These are phyloP conservation scores for Phylloscopus collybita DNA, from an alignment of 2,797 vertebrate genomes.

Conservation along the genomic window DNA sequence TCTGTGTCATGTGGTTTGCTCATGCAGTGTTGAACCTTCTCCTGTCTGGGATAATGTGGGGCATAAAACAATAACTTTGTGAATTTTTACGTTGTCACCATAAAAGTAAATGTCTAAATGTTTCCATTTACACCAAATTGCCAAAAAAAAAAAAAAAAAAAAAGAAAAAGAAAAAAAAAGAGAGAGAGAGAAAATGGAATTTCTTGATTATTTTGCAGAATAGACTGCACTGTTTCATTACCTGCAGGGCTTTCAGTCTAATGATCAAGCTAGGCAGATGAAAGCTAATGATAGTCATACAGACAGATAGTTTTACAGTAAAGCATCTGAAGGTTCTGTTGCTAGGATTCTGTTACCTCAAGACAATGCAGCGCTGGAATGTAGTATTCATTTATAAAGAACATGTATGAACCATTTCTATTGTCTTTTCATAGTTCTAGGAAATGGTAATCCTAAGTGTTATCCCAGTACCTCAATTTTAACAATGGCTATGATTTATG, in stretches of 20 bases:
- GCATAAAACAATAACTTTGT: slow-evolving; percentile 78
- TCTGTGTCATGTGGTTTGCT: slow-evolving; percentile 90
- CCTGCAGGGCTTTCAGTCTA: slow-evolving; percentile 14
- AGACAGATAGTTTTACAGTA: not conserved
- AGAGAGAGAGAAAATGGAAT: not conserved
- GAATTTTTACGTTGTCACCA: slow-evolving; percentile 42
- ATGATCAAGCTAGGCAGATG: not conserved
- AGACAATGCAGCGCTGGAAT: not conserved
- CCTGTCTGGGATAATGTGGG: slow-evolving; percentile 97
- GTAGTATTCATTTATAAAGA: not conserved
- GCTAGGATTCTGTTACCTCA: not conserved
- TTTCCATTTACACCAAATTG: slow-evolving; percentile 63
- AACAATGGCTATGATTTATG: not conserved
- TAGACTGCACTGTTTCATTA: not conserved
- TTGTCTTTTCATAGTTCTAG: not conserved
- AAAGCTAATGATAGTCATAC: not conserved
- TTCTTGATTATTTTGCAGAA: not conserved
- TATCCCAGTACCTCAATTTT: not conserved
- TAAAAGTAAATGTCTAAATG: slow-evolving; percentile 45
- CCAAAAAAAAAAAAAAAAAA: slow-evolving; percentile 3
- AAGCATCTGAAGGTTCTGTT: not conserved
- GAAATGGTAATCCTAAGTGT: not conserved
- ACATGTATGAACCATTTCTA: not conserved
- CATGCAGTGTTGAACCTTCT: slow-evolving; percentile 92
- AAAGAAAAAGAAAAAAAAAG: not conserved